Evolutionary conservation across 2,888 invertebrate genomes (phyloP).

Genomic region (Macrosoma leucophasiata): DNA sequence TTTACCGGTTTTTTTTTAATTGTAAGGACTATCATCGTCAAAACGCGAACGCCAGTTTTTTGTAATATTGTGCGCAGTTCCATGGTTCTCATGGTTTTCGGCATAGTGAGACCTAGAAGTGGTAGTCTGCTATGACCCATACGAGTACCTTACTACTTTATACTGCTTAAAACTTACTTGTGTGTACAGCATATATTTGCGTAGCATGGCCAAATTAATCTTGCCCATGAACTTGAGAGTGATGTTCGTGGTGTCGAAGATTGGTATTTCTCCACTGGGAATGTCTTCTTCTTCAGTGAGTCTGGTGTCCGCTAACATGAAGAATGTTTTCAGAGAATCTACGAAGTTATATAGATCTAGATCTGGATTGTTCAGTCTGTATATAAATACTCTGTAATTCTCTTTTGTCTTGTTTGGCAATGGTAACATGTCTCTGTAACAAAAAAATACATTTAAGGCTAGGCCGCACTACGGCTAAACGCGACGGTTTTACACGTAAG

Average conservation of each 20-base stretch:
- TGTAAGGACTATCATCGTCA: too few species aligned
- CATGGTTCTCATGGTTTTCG: too few species aligned
- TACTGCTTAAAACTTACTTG: conserved; percentile 72
- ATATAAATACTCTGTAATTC: conserved; percentile 80
- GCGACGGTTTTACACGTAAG: too few species aligned
- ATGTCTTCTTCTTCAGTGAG: conserved; percentile 77
- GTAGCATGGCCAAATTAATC: conserved; percentile 76
- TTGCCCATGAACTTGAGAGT: conserved; percentile 78
- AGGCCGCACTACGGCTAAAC: too few species aligned
- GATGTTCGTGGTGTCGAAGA: conserved; percentile 81
- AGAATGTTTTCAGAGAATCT: conserved; percentile 81
- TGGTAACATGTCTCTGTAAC: conserved; percentile 80
- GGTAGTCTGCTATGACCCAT: too few species aligned
- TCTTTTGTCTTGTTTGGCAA: conserved; percentile 79
- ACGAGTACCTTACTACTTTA: too few species aligned
- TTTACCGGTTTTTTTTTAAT: too few species aligned
- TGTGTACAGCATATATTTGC: conserved; percentile 83
- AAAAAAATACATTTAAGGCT: conserved; percentile 8
- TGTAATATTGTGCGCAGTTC: too few species aligned
- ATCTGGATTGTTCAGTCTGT: conserved; percentile 78
- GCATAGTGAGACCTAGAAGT: too few species aligned
- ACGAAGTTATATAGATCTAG: conserved; percentile 79
- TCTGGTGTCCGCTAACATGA: conserved; percentile 82
- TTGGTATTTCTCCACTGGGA: conserved; percentile 81
- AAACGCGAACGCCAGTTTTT: too few species aligned